These are phyloP conservation scores for Notodonta ziczac DNA, from an alignment of 2,888 invertebrate genomes.

Conservation along the genomic window DNA sequence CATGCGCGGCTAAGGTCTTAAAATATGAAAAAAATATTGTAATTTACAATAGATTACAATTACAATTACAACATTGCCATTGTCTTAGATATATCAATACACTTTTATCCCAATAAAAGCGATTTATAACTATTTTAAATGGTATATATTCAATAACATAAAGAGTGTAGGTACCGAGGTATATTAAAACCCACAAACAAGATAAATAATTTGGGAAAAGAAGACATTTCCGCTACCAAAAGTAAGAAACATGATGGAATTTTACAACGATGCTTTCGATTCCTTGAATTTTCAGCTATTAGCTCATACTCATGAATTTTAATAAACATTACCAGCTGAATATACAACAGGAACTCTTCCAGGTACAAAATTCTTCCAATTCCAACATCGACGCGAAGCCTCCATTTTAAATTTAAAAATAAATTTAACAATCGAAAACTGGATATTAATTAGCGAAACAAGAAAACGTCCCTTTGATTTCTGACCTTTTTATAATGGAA, in stretches of 20 bases:
- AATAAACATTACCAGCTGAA: constrained; percentile 49
- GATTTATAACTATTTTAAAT: too few species aligned
- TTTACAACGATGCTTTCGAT: constrained; percentile 30
- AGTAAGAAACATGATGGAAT: constrained; percentile 8
- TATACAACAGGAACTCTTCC: constrained; percentile 45
- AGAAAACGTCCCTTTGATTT: constrained; percentile 25
- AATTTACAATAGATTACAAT: too few species aligned
- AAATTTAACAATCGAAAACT: constrained; percentile 35
- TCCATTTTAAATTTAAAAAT: constrained; percentile 48
- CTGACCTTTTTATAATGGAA: constrained; percentile 26
- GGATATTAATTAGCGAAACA: constrained; percentile 47
- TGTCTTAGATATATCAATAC: too few species aligned
- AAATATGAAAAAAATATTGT: too few species aligned
- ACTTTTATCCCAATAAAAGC: too few species aligned
- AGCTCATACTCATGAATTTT: constrained; percentile 51
- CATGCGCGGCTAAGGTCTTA: too few species aligned
- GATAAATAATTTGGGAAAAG: too few species aligned
- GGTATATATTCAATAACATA: too few species aligned
- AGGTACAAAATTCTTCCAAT: constrained; percentile 47
- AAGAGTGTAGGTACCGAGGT: too few species aligned
- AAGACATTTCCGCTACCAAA: not conserved
- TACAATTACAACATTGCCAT: too few species aligned
- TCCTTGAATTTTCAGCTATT: constrained; percentile 40
- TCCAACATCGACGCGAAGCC: constrained; percentile 39
- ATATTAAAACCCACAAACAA: too few species aligned